phyloP scores from a whole-genome alignment of 1,140 invertebrate genomes.

The Manduca sexta region DNA sequence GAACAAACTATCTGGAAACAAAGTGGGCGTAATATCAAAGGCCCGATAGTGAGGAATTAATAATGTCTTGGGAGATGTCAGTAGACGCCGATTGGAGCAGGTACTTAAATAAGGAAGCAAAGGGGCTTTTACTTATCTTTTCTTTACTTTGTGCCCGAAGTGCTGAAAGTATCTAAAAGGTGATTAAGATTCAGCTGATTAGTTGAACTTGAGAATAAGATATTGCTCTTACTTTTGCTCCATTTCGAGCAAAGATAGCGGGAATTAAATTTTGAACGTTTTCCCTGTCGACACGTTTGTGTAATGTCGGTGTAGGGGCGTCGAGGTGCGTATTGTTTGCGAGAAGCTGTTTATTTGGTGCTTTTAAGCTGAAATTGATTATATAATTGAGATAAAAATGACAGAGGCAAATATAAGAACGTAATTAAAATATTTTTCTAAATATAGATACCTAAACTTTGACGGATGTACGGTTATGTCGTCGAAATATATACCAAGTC shows the following conservation, averaged over 20 bases:
- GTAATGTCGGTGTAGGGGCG: no score
- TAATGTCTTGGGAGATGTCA: constrained; percentile 14
- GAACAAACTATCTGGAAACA: no score
- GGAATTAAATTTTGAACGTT: constrained; percentile 6
- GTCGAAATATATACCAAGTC: no score
- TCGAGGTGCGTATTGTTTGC: no score
- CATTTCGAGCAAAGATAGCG: constrained; percentile 8
- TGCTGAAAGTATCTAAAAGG: constrained; percentile 25
- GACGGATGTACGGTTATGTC: no score
- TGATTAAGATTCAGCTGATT: constrained; percentile 31
- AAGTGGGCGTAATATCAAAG: constrained; percentile 11
- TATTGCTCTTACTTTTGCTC: constrained; percentile 23
- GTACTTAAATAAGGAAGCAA: constrained; percentile 18
- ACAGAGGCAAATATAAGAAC: no score
- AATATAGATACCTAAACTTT: no score
- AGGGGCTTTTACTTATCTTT: constrained; percentile 23
- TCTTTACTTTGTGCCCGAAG: constrained; percentile 24
- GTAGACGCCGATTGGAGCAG: constrained; percentile 8
- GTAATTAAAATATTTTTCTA: no score
- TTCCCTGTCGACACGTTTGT: not conserved
- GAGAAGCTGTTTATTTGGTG: no score
- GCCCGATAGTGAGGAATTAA: constrained; percentile 14
- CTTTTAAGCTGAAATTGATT: no score
- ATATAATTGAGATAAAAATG: no score
- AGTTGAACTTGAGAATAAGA: constrained; percentile 23